Evolutionary conservation across 2,888 invertebrate species (phyloP).

Genomic region (Pyrrhosoma nymphula): DNA sequence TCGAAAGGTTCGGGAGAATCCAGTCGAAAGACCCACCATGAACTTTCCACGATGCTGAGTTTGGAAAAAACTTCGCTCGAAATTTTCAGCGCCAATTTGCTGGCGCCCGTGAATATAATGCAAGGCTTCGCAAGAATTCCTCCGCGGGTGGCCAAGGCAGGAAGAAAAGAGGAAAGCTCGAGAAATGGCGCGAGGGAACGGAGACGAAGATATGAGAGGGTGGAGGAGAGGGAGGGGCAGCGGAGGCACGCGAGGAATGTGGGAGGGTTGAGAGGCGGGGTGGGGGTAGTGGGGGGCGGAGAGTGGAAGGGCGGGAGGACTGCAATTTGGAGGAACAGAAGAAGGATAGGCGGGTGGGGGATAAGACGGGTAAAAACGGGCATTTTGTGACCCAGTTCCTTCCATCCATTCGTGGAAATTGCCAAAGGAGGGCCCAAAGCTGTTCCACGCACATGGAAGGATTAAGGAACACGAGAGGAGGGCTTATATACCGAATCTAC

Average conservation of each 20-base stretch:
- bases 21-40: too few relatives aligned
- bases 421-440: neutral
- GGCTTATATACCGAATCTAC: neutral
- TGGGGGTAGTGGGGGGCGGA: neutral
- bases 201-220: too few relatives aligned
- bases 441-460: neutral
- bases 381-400: conserved; percentile 1
- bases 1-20: too few relatives aligned
- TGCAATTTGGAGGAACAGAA: neutral
- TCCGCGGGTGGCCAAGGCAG: too few relatives aligned
- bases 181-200: too few relatives aligned
- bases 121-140: too few relatives aligned
- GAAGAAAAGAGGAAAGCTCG: too few relatives aligned
- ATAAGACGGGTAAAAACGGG: neutral
- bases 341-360: neutral
- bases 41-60: too few relatives aligned
- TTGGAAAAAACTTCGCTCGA: too few relatives aligned
- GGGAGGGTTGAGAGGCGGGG: neutral
- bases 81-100: too few relatives aligned
- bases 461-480: neutral
- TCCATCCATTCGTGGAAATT: neutral
- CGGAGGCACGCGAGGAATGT: neutral
- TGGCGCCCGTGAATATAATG: too few relatives aligned
- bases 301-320: neutral
- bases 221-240: neutral